Evolutionary conservation across 2,113 vertebrate genomes (phyloP).

Genomic region (Daboia siamensis): DNA sequence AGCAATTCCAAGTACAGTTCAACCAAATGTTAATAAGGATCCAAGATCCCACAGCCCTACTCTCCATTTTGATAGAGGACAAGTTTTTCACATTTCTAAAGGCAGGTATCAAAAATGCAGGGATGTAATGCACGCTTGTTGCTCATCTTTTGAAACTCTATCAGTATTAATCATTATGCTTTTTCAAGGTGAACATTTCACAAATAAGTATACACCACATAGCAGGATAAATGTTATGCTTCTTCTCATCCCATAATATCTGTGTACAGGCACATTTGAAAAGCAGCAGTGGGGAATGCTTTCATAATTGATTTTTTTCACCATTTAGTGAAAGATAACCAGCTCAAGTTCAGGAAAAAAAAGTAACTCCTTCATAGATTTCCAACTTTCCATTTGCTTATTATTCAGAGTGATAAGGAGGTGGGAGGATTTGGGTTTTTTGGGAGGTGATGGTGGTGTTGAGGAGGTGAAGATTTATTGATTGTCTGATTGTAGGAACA

Average conservation of each 20-base stretch:
- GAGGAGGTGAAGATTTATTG: not conserved
- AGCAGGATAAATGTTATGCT: not conserved
- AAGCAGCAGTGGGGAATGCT: fast-evolving
- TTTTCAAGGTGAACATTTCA: conserved; percentile 6
- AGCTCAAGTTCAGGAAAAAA: not conserved
- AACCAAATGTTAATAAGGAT: not conserved
- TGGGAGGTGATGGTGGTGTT: not conserved
- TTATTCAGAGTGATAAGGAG: not conserved
- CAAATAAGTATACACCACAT: not conserved
- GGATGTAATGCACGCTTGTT: not conserved
- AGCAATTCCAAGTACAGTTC: not conserved
- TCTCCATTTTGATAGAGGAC: not conserved
- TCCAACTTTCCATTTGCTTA: not conserved
- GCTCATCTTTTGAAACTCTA: not conserved
- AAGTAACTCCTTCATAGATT: not conserved
- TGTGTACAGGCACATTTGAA: not conserved
- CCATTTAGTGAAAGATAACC: not conserved
- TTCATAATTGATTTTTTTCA: not conserved
- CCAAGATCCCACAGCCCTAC: not conserved
- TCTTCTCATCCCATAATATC: not conserved
- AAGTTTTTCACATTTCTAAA: not conserved
- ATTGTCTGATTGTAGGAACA: not conserved
- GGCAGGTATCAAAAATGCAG: not conserved
- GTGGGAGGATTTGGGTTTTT: not conserved
- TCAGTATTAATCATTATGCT: not conserved